phyloP scores from a whole-genome alignment of 2,888 invertebrate genomes.

The Bedellia somnulentella region DNA sequence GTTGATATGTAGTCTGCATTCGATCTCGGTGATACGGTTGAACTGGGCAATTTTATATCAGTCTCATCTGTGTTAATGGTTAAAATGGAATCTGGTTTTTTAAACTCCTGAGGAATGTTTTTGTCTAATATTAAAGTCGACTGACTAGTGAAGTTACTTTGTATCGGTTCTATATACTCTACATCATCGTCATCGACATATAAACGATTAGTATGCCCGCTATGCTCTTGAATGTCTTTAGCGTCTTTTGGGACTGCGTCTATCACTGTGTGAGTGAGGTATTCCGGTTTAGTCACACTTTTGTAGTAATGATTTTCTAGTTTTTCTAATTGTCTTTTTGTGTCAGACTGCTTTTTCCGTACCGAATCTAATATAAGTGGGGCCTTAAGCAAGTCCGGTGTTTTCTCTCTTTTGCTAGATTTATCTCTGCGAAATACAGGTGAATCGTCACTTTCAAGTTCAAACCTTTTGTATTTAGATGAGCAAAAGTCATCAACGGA shows the following conservation, averaged over 20 bases:
- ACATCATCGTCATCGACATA: constrained; percentile 44
- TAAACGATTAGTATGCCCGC: constrained; percentile 38
- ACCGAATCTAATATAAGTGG: constrained; percentile 51
- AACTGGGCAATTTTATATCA: constrained; percentile 45
- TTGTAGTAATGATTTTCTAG: constrained; percentile 51
- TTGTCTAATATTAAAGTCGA: constrained; percentile 50
- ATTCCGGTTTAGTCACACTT: constrained; percentile 33
- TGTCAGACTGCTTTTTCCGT: constrained; percentile 37
- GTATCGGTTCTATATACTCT: constrained; percentile 54
- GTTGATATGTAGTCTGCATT: constrained; percentile 15
- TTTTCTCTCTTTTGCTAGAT: constrained; percentile 25
- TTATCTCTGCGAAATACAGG: constrained; percentile 40
- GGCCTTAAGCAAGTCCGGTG: constrained; percentile 46
- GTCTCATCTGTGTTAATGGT: constrained; percentile 49
- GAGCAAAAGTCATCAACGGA: constrained; percentile 54
- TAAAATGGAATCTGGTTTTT: constrained; percentile 36
- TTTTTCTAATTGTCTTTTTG: constrained; percentile 47
- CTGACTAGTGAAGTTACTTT: constrained; percentile 50
- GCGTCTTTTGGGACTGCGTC: constrained; percentile 52
- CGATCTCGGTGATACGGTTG: constrained; percentile 45
- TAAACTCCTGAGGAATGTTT: constrained; percentile 20
- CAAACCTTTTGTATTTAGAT: constrained; percentile 54
- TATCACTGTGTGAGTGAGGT: too few species aligned
- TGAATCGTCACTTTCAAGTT: constrained; percentile 52
- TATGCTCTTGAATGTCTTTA: constrained; percentile 37